Conservation (phyloP, 2,797 vertebrate species). For the Chelidonichthys spinosus region DNA sequence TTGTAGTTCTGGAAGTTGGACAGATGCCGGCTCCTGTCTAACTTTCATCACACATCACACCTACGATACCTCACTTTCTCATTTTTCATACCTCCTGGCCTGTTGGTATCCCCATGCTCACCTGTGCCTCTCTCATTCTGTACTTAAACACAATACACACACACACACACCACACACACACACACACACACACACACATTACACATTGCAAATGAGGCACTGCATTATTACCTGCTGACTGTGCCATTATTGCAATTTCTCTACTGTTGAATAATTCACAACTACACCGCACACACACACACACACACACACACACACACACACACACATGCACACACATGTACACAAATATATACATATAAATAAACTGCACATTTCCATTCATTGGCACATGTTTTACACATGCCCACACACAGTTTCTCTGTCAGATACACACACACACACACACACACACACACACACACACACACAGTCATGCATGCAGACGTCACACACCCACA, state of each 20-base stretch:
- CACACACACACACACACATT: neutral
- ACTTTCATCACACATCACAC: too few species aligned
- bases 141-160: neutral
- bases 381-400: conserved; percentile 51
- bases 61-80: neutral
- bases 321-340: conserved; percentile 9
- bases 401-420: conserved; percentile 37
- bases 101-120: conserved; percentile 21
- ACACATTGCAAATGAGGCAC: too few species aligned
- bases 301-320: conserved; percentile 1
- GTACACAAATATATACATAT: conserved; percentile 15
- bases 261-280: conserved; percentile 74
- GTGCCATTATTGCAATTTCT: conserved; percentile 65
- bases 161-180: conserved; percentile 6
- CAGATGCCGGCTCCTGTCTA: too few species aligned
- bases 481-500: neutral
- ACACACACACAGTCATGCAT: neutral
- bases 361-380: conserved; percentile 24
- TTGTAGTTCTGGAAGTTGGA: conserved; percentile 1
- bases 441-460: conserved; percentile 8
- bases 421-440: conserved; percentile 14
- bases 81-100: conserved; percentile 10
- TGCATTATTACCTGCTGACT: conserved; percentile 74
- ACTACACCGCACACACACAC: conserved; percentile 37
- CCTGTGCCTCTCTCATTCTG: conserved; percentile 3